A percentile compares a stretch with the other conserved stretches of the same genome.
Evolutionary conservation across 1,140 invertebrate genomes (phyloP).

Genomic region (Neotoxoptera formosana): DNA sequence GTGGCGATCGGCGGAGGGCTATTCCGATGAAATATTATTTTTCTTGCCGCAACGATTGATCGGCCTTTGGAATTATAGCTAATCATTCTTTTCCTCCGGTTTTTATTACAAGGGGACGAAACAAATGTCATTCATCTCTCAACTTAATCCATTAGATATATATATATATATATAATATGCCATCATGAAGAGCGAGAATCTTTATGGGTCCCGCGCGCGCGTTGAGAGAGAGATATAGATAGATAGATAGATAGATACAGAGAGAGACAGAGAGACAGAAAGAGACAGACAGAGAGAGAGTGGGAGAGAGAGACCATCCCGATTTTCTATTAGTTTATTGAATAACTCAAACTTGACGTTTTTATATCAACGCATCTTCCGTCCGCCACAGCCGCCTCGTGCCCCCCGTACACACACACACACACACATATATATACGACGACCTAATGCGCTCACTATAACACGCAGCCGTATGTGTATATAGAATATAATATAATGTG

Average conservation of each 20-base stretch:
- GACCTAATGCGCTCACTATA: neutral
- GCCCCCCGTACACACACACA: too few species aligned
- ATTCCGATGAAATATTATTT: conserved; percentile 57
- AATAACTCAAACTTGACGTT: conserved; percentile 41
- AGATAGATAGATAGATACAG: neutral
- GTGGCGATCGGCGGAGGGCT: neutral
- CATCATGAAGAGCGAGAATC: neutral
- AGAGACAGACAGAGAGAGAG: neutral
- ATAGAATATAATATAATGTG: neutral
- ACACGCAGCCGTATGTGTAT: neutral
- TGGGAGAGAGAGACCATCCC: neutral
- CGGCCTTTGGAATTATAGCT: conserved; percentile 57
- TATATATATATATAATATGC: conserved; percentile 35
- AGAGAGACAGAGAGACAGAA: neutral
- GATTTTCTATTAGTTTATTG: conserved; percentile 45
- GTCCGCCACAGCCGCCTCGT: neutral
- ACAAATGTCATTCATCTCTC: conserved; percentile 53
- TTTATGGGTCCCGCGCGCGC: neutral
- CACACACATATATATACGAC: neutral
- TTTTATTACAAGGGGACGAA: conserved; percentile 48
- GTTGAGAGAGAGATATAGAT: neutral
- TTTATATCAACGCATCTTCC: conserved; percentile 28
- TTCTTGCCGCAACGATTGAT: conserved; percentile 53
- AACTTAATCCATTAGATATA: conserved; percentile 56
- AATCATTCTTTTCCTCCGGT: conserved; percentile 54